Evolutionary conservation across 2,113 vertebrate genomes (phyloP), one percentile per base, ranked within the genome.

Genomic region (Clinocottus analis): DNA sequence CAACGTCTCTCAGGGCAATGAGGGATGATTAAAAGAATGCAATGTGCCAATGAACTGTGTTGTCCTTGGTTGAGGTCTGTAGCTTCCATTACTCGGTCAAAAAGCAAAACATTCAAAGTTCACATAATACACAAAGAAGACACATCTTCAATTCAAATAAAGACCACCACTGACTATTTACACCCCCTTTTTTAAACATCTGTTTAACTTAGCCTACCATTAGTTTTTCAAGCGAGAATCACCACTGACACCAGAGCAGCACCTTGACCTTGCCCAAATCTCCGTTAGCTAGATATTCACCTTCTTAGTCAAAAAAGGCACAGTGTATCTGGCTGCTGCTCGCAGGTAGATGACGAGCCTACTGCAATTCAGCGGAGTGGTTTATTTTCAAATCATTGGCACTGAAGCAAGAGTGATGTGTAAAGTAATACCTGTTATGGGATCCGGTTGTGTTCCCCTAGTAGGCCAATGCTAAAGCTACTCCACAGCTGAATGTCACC

Each of bases 361-460:
- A 21, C 39, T 49, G 75, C 60, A 27, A 13, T 43, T 80, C 56
- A 37, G 43, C 31, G 0, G n/a, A 74, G 62, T 35, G 25, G 16
- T 85, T 84, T 89, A 77, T 84, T 88, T 87, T 72, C 75, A 13
- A 59, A 73, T 80, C 62, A 68, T 14, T 79, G 81, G 75, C 61
- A 63, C 62, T 58, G 53, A 81, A 75, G 83, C 65, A 80, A 79
- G 74, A 89, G 75, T 29, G 75, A 86, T 83, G 83, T 61, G 39
- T 75, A 73, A 60, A 82, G 73, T 70, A 80, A 80, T 79, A 66
- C 53, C 74, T 82, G 70, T 73, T 86, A 51, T 49, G 31, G 68
- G 72, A 82, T 35, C 63, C n/a, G 39, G 59, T 47, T 63, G 62
- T 73, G 67, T 72, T 62, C 43, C 56, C 72, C 47, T 65, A 29